Evolutionary conservation across 2,888 invertebrate genomes (phyloP).

Genomic region (Pyrrhia umbra): DNA sequence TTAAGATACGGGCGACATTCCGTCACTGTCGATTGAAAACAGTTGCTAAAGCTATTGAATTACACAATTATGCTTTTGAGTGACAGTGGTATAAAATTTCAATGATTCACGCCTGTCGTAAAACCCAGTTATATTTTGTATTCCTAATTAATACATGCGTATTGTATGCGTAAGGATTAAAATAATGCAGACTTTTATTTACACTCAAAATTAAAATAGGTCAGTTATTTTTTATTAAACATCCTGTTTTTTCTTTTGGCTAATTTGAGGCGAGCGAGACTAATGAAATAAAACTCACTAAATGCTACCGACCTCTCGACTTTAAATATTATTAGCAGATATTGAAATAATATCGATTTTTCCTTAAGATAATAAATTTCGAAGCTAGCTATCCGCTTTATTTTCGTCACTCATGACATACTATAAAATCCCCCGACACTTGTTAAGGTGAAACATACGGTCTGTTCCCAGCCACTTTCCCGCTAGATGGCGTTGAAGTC

Average conservation of each 20-base stretch:
- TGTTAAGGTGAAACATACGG: slow-evolving; percentile 43
- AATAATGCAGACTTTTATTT: no score
- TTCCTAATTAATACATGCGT: neutral
- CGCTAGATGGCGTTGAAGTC: no score
- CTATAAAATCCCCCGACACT: slow-evolving; percentile 37
- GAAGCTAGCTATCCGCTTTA: slow-evolving; percentile 16
- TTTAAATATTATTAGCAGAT: neutral
- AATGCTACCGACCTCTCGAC: neutral
- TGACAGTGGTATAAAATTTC: neutral
- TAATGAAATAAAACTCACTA: neutral
- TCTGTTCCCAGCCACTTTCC: no score
- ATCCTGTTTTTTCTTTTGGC: neutral
- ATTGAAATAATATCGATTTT: slow-evolving; percentile 9
- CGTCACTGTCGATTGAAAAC: neutral
- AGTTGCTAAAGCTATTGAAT: neutral
- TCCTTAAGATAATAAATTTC: slow-evolving; percentile 8
- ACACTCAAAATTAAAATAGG: no score
- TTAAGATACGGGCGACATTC: neutral
- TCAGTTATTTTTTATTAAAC: neutral
- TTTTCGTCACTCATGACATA: slow-evolving; percentile 38
- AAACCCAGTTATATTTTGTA: neutral
- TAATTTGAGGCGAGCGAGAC: no score
- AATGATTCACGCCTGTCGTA: neutral
- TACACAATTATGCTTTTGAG: neutral
- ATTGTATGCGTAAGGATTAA: neutral